Conservation (phyloP, 2,888 invertebrate species). For the Caenorhabditis sp. region DNA sequence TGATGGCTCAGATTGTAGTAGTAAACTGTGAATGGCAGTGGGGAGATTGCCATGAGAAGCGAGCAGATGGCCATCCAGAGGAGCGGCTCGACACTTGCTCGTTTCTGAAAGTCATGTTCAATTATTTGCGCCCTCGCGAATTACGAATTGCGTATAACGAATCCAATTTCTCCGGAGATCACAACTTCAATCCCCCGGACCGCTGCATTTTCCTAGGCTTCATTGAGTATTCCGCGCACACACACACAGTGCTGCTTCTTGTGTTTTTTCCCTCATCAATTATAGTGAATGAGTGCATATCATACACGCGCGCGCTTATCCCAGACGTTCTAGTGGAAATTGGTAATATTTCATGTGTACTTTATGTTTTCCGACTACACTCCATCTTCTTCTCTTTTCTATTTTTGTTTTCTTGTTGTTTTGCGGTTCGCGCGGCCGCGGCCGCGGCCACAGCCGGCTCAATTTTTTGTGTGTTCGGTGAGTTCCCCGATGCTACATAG, state of each 20-base stretch:
- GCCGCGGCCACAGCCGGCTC: too few relatives aligned
- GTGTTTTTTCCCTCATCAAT: neutral
- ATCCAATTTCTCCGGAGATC: too few relatives aligned
- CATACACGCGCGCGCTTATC: neutral
- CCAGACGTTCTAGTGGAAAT: conserved; percentile 14
- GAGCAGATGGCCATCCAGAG: conserved; percentile 75
- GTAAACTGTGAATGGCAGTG: conserved; percentile 75
- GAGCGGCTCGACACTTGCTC: conserved; percentile 71
- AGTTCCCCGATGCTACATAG: too few relatives aligned
- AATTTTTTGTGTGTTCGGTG: too few relatives aligned
- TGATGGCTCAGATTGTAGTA: conserved; percentile 72
- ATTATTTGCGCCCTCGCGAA: too few relatives aligned
- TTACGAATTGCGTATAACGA: too few relatives aligned
- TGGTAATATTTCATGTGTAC: conserved; percentile 27
- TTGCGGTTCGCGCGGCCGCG: too few relatives aligned
- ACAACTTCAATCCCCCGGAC: too few relatives aligned
- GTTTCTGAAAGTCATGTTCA: conserved; percentile 73
- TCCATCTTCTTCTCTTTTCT: neutral
- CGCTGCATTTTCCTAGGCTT: too few relatives aligned
- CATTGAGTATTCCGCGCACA: too few relatives aligned
- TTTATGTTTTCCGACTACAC: neutral
- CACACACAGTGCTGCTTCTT: neutral
- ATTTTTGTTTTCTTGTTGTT: conserved; percentile 11
- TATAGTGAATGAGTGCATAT: neutral
- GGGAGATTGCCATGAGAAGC: conserved; percentile 71